These are phyloP conservation scores for Geotrupes spiniger DNA, from an alignment of 2,888 invertebrate genomes.

Conservation along the genomic window DNA sequence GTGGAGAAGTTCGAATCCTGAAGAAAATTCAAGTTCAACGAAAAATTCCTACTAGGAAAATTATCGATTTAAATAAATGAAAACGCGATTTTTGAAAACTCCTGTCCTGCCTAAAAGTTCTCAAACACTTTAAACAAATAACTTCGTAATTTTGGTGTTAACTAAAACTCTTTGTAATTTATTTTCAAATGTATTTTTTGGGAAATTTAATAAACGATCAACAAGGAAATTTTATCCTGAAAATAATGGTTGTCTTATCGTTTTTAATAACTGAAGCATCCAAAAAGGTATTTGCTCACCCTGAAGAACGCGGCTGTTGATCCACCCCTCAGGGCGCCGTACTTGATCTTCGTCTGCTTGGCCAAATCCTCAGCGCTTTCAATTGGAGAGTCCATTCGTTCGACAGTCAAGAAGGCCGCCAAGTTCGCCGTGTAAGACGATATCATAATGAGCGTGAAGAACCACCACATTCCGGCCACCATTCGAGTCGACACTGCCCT, in stretches of 20 bases:
- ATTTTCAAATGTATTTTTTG: too few relatives aligned
- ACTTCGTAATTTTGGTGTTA: too few relatives aligned
- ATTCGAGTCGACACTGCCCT: conserved; percentile 86
- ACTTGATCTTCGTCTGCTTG: conserved; percentile 95
- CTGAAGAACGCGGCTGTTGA: conserved; percentile 94
- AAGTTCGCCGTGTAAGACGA: conserved; percentile 95
- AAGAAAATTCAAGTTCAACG: too few relatives aligned
- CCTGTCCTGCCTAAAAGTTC: too few relatives aligned
- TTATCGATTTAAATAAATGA: too few relatives aligned
- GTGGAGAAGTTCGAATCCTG: conserved; percentile 92
- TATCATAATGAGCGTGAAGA: conserved; percentile 93
- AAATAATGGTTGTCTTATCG: too few relatives aligned
- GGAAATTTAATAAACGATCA: too few relatives aligned
- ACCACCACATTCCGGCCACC: conserved; percentile 94
- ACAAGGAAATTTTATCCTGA: too few relatives aligned
- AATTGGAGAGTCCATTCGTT: conserved; percentile 91
- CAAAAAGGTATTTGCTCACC: conserved; percentile 56
- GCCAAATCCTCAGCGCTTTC: conserved; percentile 94
- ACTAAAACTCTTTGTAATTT: too few relatives aligned
- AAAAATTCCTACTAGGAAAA: too few relatives aligned
- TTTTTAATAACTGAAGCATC: neutral
- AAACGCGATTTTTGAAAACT: too few relatives aligned
- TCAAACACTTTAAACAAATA: too few relatives aligned
- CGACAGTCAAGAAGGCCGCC: conserved; percentile 90
- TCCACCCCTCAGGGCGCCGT: conserved; percentile 90